Evolutionary conservation across 1,140 invertebrate genomes (phyloP), one percentile per base, ranked within the genome.

Genomic region (Phymastichus coffea): DNA sequence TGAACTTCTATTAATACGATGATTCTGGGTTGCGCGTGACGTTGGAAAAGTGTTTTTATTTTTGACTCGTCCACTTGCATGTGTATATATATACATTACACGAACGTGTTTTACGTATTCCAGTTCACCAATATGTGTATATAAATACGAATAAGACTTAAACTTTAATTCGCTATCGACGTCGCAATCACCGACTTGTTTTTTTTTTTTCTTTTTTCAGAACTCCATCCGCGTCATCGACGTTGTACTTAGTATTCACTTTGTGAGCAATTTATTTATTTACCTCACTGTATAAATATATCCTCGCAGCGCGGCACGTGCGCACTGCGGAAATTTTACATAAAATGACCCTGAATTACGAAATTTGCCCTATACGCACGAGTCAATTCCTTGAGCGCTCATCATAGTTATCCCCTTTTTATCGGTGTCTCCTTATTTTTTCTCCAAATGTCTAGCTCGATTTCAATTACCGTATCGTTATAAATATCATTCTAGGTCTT

Each of bases 211-310:
- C n/a, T n/a, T n/a, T n/a, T n/a, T n/a, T n/a, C n/a, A n/a, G 2
- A 10, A 2, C 38, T 19, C 15, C 17, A 2, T 48, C 8, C 26
- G 19, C 37, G 7, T 56, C 33, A 48, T 54, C 61, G 61, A 47
- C 63, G 55, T 70, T 70, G 67, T 70, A 70, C 64, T 68, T 65
- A 62, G 51, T 63, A 58, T 67, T 67, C 57, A 64, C 58, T 66
- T 63, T 53, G 55, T 63, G 51, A 63, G 57, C 10, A n/a, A 57
- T 61, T 56, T n/a, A 19, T 41, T 52, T 37, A 15, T 23, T 47
- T 12, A 12, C 47, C 19, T 37, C 22, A 38, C 14, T 25, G 26
- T 23, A 56, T 47, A 37, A 56, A 56, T 56, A 56, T 33, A 56
- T 46, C 19, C 28, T 55, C 37, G 20, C n/a, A n/a, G n/a, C n/a